Evolutionary conservation across 2,113 vertebrate species (phyloP).

Genomic region (Acanthochromis polyacanthus): DNA sequence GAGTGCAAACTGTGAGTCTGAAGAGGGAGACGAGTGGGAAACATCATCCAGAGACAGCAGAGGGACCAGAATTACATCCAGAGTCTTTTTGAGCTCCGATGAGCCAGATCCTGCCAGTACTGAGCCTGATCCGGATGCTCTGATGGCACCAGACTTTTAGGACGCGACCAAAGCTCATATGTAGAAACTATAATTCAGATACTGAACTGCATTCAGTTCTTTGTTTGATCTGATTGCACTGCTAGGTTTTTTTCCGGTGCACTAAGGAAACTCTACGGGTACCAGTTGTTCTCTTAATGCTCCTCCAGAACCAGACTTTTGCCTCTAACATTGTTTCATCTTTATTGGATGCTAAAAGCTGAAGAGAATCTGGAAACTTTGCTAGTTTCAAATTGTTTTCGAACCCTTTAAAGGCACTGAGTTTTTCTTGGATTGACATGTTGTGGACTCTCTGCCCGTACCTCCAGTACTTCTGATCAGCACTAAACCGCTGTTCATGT

Average conservation of each 20-base stretch:
- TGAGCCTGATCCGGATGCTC: neutral
- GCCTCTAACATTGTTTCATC: neutral
- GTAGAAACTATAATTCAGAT: neutral
- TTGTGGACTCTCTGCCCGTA: neutral
- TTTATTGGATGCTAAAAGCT: neutral
- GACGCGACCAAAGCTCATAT: neutral
- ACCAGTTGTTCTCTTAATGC: neutral
- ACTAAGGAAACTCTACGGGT: neutral
- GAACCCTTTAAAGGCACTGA: neutral
- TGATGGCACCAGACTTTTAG: constrained; percentile 4
- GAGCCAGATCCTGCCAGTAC: neutral
- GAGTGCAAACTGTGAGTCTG: neutral
- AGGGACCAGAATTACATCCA: neutral
- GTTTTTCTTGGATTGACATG: neutral
- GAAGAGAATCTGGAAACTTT: neutral
- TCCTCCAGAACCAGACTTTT: neutral
- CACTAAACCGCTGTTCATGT: too few relatives aligned
- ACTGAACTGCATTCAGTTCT: neutral
- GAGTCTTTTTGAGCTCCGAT: constrained; percentile 6
- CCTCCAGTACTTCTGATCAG: too few relatives aligned
- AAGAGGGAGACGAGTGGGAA: neutral
- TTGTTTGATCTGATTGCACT: neutral
- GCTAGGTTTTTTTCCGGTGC: neutral
- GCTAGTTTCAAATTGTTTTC: neutral
- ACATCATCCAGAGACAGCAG: neutral